These are phyloP conservation scores for Diplodus sargus DNA, from an alignment of 2,797 vertebrate genomes.

Conservation along the genomic window DNA sequence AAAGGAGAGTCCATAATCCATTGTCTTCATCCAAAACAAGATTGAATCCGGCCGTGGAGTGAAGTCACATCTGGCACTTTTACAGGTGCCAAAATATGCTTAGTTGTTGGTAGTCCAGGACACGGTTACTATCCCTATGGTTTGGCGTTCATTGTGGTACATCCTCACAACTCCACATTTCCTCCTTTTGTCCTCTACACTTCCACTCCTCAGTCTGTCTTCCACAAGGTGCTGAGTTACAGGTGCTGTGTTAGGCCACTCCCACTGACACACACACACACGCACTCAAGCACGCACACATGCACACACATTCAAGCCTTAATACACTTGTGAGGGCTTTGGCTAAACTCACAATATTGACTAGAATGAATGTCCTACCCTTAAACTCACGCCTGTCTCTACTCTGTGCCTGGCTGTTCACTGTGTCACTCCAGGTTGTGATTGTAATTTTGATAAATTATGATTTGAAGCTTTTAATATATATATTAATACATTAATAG, in stretches of 20 bases:
- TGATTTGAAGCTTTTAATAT: background rate
- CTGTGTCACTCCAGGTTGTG: no score
- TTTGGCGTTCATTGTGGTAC: background rate
- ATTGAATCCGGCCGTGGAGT: background rate
- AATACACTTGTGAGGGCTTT: background rate
- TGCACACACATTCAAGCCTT: background rate
- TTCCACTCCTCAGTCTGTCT: conserved; percentile 10
- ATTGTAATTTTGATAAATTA: background rate
- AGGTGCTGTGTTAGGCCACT: conserved; percentile 49
- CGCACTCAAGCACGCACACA: conserved; percentile 26
- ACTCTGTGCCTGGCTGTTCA: background rate
- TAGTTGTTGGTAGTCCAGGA: background rate
- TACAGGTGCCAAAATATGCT: background rate
- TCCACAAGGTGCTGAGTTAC: conserved; percentile 45
- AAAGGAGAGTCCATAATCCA: conserved; percentile 22
- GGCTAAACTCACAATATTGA: background rate
- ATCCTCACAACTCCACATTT: conserved; percentile 1
- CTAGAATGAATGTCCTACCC: background rate
- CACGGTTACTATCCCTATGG: background rate
- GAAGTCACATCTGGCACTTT: background rate
- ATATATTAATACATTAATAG: no score
- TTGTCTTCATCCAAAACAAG: conserved; percentile 1
- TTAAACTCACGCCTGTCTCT: background rate
- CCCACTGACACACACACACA: conserved; percentile 51
- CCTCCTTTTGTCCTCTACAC: conserved; percentile 14